Conservation (phyloP, 2,113 vertebrate genomes). For the Gopherus flavomarginatus region DNA sequence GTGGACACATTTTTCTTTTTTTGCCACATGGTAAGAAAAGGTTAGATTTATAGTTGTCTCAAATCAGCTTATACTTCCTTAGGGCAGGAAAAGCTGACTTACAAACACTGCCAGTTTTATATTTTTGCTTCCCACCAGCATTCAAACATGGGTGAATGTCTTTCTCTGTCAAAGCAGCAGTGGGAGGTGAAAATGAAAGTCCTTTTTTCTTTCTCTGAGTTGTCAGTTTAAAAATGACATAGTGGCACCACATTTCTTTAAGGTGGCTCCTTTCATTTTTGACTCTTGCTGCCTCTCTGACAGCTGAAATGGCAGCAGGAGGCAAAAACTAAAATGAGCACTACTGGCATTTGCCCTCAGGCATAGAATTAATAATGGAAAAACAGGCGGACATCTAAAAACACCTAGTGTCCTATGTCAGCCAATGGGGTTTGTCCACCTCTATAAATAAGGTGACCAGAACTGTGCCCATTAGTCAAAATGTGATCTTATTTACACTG, state of each 20-base stretch:
- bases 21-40: slow-evolving; percentile 45
- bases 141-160: slow-evolving; percentile 75
- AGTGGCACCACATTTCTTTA: slow-evolving; percentile 79
- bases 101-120: slow-evolving; percentile 72
- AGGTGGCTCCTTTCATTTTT: slow-evolving; percentile 80
- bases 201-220: slow-evolving; percentile 76
- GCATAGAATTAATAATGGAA: slow-evolving; percentile 85
- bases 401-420: slow-evolving; percentile 67
- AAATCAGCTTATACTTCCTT: slow-evolving; percentile 55
- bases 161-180: slow-evolving; percentile 80
- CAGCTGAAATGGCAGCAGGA: slow-evolving; percentile 84
- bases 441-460: slow-evolving; percentile 72
- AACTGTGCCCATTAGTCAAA: slow-evolving; percentile 69
- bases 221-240: slow-evolving; percentile 85
- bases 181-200: slow-evolving; percentile 80
- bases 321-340: slow-evolving; percentile 79
- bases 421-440: slow-evolving; percentile 64
- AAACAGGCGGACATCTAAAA: slow-evolving; percentile 74
- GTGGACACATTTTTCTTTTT: slow-evolving; percentile 44
- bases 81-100: slow-evolving; percentile 70
- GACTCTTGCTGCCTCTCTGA: slow-evolving; percentile 81
- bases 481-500: slow-evolving; percentile 62
- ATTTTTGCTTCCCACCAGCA: slow-evolving; percentile 76
- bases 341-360: slow-evolving; percentile 81
- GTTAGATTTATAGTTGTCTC: slow-evolving; percentile 47